A percentile compares a stretch with the other conserved stretches of the same genome.
phyloP scores from a whole-genome alignment of 2,888 invertebrate genomes.

The Lumbricus terrestris region DNA sequence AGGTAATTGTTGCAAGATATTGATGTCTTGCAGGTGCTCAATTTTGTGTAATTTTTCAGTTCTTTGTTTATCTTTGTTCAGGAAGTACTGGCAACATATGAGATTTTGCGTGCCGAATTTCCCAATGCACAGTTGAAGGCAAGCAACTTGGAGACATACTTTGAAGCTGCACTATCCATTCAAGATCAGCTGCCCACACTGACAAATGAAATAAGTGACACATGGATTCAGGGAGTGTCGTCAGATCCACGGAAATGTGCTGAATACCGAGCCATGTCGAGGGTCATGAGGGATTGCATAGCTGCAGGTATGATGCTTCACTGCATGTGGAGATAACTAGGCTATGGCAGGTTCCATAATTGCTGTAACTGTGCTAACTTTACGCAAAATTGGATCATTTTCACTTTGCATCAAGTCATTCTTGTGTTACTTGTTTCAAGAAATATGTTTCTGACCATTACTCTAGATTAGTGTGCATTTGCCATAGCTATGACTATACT shows the following conservation, averaged over 20 bases:
- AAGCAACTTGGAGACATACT: slow-evolving; percentile 49
- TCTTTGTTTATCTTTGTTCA: slow-evolving; percentile 30
- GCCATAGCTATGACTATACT: too few relatives aligned
- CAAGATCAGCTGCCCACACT: slow-evolving; percentile 29
- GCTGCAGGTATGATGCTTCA: slow-evolving; percentile 25
- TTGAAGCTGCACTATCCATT: slow-evolving; percentile 29
- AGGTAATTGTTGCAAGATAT: not conserved
- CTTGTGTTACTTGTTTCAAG: not conserved
- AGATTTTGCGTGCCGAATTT: slow-evolving; percentile 48
- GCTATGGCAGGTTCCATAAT: not conserved
- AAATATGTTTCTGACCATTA: too few relatives aligned
- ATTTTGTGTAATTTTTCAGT: not conserved
- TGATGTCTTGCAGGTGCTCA: not conserved
- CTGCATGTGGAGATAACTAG: not conserved
- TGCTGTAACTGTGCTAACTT: not conserved
- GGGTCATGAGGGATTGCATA: slow-evolving; percentile 35
- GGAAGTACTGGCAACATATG: slow-evolving; percentile 50
- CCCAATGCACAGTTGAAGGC: slow-evolving; percentile 47
- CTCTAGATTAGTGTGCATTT: too few relatives aligned
- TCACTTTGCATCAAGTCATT: not conserved
- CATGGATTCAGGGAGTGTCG: slow-evolving; percentile 53
- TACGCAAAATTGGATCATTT: not conserved
- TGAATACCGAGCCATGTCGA: slow-evolving; percentile 36
- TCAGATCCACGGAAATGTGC: slow-evolving; percentile 52
- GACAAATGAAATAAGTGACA: slow-evolving; percentile 46